phyloP scores from a whole-genome alignment of 2,797 vertebrate genomes.

The Cuniculus paca region DNA sequence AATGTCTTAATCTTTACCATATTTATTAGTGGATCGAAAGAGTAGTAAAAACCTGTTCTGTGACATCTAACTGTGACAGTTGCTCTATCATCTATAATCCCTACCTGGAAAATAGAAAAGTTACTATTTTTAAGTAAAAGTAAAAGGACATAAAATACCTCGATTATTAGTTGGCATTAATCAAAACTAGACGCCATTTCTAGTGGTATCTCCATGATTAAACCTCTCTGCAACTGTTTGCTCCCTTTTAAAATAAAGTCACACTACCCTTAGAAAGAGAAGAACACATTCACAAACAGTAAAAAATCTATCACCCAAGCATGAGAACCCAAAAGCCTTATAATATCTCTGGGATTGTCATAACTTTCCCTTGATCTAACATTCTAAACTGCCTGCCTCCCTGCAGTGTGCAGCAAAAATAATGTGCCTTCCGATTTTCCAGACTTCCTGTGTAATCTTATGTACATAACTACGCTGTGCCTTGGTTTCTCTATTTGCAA shows the following conservation, averaged over 20 bases:
- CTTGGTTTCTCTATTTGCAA: neutral
- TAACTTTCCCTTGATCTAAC: neutral
- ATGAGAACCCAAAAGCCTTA: neutral
- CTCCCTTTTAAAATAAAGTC: conserved; percentile 8
- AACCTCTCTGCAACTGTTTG: neutral
- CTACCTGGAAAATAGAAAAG: neutral
- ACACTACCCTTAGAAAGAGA: neutral
- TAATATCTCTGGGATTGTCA: neutral
- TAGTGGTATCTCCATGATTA: neutral
- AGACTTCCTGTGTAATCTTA: neutral
- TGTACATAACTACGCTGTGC: neutral
- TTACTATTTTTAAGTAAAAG: neutral
- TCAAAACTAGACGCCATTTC: neutral
- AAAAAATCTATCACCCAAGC: neutral
- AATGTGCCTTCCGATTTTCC: neutral
- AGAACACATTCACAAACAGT: neutral
- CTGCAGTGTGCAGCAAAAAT: neutral
- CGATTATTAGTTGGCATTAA: neutral
- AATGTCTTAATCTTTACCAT: neutral
- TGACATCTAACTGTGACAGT: neutral
- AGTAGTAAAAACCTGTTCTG: neutral
- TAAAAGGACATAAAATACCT: neutral
- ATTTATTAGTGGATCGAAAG: neutral
- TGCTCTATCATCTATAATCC: neutral
- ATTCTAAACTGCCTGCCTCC: neutral